Evolutionary conservation across 2,888 invertebrate species (phyloP).

Genomic region (Limnephilus lunatus): DNA sequence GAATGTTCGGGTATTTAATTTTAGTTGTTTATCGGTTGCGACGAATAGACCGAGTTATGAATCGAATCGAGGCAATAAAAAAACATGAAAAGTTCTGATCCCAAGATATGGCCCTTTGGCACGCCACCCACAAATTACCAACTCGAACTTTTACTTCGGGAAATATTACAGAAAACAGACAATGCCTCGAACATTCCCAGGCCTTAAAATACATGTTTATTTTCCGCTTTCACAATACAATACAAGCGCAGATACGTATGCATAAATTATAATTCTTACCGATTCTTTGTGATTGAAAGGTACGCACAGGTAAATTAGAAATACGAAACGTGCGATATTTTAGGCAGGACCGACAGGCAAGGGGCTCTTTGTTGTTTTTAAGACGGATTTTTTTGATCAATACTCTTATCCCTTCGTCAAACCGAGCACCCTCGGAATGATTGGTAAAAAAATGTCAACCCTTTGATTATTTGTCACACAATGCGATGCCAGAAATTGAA

Average conservation of each 20-base stretch:
- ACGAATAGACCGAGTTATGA: constrained; percentile 56
- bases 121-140: constrained; percentile 57
- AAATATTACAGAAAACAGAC: constrained; percentile 55
- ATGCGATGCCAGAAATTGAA: constrained; percentile 48
- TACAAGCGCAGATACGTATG: constrained; percentile 32
- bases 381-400: constrained; percentile 53
- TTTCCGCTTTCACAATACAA: constrained; percentile 14
- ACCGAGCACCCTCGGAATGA: constrained; percentile 45
- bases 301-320: constrained; percentile 65
- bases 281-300: constrained; percentile 53
- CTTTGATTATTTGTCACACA: constrained; percentile 56
- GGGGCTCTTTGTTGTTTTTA: constrained; percentile 50
- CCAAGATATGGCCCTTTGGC: constrained; percentile 47
- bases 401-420: constrained; percentile 61
- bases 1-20: constrained; percentile 54
- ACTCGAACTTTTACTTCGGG: constrained; percentile 39
- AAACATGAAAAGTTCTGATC: constrained; percentile 55
- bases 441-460: constrained; percentile 65
- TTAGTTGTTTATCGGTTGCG: constrained; percentile 60
- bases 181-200: constrained; percentile 59
- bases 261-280: constrained; percentile 46
- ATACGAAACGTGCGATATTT: constrained; percentile 62
- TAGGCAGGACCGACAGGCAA: constrained; percentile 38
- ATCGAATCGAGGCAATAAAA: constrained; percentile 57
- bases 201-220: constrained; percentile 45